Percentiles rank a stretch among this genome's conserved stretches.
Conservation (phyloP, 2,113 vertebrate genomes). For the Oreochromis aureus region DNA sequence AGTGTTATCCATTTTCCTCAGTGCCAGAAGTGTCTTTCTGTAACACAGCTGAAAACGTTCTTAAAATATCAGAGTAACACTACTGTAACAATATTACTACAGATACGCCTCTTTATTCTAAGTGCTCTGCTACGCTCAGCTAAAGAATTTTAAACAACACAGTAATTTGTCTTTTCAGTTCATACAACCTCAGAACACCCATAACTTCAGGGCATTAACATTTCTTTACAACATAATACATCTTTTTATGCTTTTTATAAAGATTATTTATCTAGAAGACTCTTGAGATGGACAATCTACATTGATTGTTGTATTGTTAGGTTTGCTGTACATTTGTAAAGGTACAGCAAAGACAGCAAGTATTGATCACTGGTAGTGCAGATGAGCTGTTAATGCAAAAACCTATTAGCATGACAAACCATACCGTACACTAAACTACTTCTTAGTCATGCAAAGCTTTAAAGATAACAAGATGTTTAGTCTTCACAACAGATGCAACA, state of each 20-base stretch:
- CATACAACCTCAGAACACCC: neutral
- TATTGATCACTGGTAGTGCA: neutral
- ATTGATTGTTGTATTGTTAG: neutral
- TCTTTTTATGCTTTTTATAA: neutral
- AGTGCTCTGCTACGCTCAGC: neutral
- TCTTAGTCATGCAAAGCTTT: neutral
- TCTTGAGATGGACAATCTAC: neutral
- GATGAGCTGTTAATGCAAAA: neutral
- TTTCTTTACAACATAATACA: neutral
- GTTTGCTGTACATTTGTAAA: neutral
- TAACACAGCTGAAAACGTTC: neutral
- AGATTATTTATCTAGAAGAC: neutral
- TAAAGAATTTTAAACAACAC: neutral
- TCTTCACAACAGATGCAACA: neutral
- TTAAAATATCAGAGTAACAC: neutral
- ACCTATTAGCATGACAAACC: neutral
- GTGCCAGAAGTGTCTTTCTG: neutral
- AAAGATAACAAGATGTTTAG: neutral
- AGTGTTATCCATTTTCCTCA: neutral
- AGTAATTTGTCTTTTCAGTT: neutral
- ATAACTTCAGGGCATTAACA: neutral
- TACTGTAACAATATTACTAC: neutral
- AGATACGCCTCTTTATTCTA: neutral
- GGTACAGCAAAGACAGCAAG: neutral
- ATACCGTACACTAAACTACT: neutral